These are phyloP conservation scores for Crypturellus undulatus DNA, from an alignment of 2,113 vertebrate genomes.

Conservation along the genomic window DNA sequence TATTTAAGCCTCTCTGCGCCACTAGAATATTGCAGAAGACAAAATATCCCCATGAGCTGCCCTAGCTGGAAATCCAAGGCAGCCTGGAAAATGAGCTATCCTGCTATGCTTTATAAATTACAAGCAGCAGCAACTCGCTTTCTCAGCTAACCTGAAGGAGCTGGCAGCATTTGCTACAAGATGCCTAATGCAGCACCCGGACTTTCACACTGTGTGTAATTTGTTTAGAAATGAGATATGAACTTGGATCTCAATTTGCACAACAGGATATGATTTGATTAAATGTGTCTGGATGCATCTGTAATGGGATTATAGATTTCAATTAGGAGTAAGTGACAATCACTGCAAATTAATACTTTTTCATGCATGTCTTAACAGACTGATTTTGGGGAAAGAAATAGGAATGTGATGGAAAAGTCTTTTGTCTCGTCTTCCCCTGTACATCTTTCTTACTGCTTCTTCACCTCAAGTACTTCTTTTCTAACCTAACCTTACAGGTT, in stretches of 20 bases:
- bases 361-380: conserved; percentile 27
- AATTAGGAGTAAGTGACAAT: conserved; percentile 37
- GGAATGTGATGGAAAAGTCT: background rate
- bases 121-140: conserved; percentile 40
- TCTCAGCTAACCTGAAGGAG: conserved; percentile 44
- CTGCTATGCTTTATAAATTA: conserved; percentile 53
- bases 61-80: conserved; percentile 31
- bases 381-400: conserved; percentile 33
- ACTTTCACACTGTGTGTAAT: conserved; percentile 25
- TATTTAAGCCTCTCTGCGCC: conserved; percentile 10
- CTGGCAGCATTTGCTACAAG: conserved; percentile 10
- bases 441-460: background rate
- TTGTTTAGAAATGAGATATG: conserved; percentile 42
- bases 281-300: conserved; percentile 46
- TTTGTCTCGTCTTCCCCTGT: background rate
- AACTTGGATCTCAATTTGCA: conserved; percentile 59
- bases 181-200: background rate
- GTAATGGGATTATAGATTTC: conserved; percentile 68
- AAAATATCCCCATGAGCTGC: conserved; percentile 28
- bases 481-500: background rate
- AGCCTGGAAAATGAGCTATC: conserved; percentile 41
- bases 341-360: conserved; percentile 23
- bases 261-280: conserved; percentile 57
- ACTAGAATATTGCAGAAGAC: conserved; percentile 31
- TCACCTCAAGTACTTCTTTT: background rate